Evolutionary conservation across 2,888 invertebrate genomes (phyloP).

Genomic region (Pristionchus entomophagus): DNA sequence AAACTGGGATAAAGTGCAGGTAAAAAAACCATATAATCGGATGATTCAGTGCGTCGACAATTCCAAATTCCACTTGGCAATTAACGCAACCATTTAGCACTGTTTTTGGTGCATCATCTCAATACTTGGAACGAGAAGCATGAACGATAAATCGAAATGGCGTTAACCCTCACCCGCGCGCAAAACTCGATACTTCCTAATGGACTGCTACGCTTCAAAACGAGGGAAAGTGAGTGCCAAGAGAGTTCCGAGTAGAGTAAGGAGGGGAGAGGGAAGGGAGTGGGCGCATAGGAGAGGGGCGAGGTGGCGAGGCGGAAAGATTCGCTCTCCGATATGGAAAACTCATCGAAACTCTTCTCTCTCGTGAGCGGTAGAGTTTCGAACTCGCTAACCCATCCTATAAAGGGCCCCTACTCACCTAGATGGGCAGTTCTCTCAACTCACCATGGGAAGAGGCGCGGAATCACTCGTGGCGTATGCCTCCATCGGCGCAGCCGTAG

Average conservation of each 20-base stretch:
- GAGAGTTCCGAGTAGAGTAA: constrained; percentile 8
- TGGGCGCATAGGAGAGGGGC: neutral
- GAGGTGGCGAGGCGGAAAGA: neutral
- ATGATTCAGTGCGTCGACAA: neutral
- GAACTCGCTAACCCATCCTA: neutral
- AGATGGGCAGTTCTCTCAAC: constrained; percentile 9
- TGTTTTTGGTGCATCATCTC: too few species aligned
- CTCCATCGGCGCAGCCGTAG: constrained; percentile 29
- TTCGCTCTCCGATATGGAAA: constrained; percentile 9
- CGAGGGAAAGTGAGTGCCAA: neutral
- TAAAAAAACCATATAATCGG: too few species aligned
- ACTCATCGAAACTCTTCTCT: neutral
- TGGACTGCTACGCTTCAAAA: neutral
- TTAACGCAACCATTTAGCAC: neutral
- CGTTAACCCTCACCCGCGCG: too few species aligned
- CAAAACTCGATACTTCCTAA: constrained; percentile 33
- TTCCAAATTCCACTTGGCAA: neutral
- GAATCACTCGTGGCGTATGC: constrained; percentile 33
- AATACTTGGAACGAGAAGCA: constrained; percentile 17
- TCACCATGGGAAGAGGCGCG: constrained; percentile 38
- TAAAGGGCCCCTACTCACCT: neutral
- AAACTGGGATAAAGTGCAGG: too few species aligned
- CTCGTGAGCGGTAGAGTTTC: neutral
- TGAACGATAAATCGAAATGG: neutral
- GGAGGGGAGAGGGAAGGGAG: neutral